phyloP scores from a whole-genome alignment of 2,888 invertebrate species.

The Amiota minor region DNA sequence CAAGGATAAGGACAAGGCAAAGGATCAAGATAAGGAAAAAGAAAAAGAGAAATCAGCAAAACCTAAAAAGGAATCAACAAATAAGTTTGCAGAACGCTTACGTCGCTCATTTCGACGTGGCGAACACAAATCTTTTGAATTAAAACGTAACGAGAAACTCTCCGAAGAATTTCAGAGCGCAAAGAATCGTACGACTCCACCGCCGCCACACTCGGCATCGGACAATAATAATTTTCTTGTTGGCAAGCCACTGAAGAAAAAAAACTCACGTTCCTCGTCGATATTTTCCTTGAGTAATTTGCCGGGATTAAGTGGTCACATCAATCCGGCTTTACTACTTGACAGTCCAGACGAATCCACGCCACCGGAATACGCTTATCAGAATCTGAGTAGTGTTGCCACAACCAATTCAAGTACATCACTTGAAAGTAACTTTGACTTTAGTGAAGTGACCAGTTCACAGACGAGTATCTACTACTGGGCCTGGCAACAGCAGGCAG shows the following conservation, averaged over 20 bases:
- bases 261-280: slow-evolving; percentile 31
- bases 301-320: slow-evolving; percentile 56
- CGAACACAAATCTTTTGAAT: slow-evolving; percentile 65
- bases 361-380: slow-evolving; percentile 69
- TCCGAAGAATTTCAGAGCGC: slow-evolving; percentile 41
- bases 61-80: slow-evolving; percentile 57
- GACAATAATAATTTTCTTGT: slow-evolving; percentile 45
- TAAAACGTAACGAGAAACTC: slow-evolving; percentile 51
- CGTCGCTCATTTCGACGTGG: slow-evolving; percentile 68
- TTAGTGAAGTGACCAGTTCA: slow-evolving; percentile 54
- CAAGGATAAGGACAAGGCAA: slow-evolving; percentile 44
- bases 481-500: slow-evolving; percentile 52
- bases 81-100: slow-evolving; percentile 61
- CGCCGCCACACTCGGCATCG: slow-evolving; percentile 33
- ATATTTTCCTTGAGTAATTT: slow-evolving; percentile 58
- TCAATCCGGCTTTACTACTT: slow-evolving; percentile 65
- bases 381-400: slow-evolving; percentile 67
- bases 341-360: slow-evolving; percentile 71
- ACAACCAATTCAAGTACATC: slow-evolving; percentile 68
- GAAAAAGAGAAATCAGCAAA: slow-evolving; percentile 53
- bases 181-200: slow-evolving; percentile 40
- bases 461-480: slow-evolving; percentile 60
- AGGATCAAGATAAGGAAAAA: slow-evolving; percentile 51
- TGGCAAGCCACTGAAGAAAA: slow-evolving; percentile 30
- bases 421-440: slow-evolving; percentile 64